phyloP scores from a whole-genome alignment of 2,888 invertebrate genomes.

The Dolomedes plantarius region DNA sequence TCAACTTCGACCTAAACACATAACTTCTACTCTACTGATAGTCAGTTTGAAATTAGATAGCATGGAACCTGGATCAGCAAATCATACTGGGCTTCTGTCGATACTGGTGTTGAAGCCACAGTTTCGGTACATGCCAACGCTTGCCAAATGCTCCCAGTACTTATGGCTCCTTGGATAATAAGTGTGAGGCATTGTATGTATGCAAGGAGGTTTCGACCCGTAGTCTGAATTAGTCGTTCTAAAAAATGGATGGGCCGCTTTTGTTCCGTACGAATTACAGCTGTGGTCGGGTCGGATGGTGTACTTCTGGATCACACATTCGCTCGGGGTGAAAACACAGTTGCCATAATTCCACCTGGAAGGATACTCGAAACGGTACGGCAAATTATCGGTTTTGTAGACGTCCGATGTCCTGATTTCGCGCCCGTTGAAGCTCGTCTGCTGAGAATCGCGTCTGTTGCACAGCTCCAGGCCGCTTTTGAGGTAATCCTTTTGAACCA shows the following conservation, averaged over 20 bases:
- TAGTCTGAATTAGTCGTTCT: slow-evolving; percentile 48
- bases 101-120: slow-evolving; percentile 49
- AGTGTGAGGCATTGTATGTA: slow-evolving; percentile 50
- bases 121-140: slow-evolving; percentile 53
- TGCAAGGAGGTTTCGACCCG: slow-evolving; percentile 39
- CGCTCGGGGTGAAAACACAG: slow-evolving; percentile 38
- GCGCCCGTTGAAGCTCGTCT: neutral
- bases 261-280: neutral
- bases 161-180: slow-evolving; percentile 44
- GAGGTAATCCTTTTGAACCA: neutral
- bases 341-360: slow-evolving; percentile 47
- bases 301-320: slow-evolving; percentile 25
- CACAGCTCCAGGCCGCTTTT: neutral
- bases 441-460: neutral
- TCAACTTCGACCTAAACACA: too few species aligned
- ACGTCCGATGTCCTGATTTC: slow-evolving; percentile 26
- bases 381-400: slow-evolving; percentile 43
- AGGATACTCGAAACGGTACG: slow-evolving; percentile 48
- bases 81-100: slow-evolving; percentile 24
- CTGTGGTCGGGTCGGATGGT: neutral
- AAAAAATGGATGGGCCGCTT: slow-evolving; percentile 26
- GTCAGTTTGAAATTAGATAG: too few species aligned
- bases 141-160: slow-evolving; percentile 53
- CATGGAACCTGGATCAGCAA: too few species aligned
- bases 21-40: too few species aligned